Conservation (phyloP, 2,797 vertebrate species). For the Manis javanica region DNA sequence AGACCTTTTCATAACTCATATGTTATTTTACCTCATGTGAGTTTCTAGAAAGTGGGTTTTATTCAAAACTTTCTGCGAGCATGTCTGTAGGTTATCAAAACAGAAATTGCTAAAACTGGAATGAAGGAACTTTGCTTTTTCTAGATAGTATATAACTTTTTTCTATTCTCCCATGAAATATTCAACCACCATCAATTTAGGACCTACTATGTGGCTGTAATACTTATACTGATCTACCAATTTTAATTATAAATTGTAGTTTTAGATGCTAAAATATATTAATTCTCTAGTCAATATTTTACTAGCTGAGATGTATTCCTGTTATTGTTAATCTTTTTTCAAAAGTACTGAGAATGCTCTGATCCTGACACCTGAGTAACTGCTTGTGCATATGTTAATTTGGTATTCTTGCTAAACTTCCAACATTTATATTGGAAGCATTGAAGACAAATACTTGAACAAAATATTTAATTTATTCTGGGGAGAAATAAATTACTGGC, state of each 20-base stretch:
- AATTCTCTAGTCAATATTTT: slow-evolving; percentile 33
- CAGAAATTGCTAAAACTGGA: slow-evolving; percentile 46
- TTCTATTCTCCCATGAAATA: neutral
- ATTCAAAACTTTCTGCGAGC: slow-evolving; percentile 80
- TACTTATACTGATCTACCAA: neutral
- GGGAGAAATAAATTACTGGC: neutral
- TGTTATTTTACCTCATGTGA: slow-evolving; percentile 82
- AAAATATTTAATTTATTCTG: slow-evolving; percentile 29
- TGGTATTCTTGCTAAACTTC: neutral
- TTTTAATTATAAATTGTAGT: slow-evolving; percentile 45
- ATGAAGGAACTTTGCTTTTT: slow-evolving; percentile 34
- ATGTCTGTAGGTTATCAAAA: slow-evolving; percentile 76
- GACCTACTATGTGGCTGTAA: neutral
- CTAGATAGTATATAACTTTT: slow-evolving; percentile 39
- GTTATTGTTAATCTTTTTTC: neutral
- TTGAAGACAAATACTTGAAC: slow-evolving; percentile 19
- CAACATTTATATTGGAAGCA: slow-evolving; percentile 19
- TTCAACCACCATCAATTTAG: neutral
- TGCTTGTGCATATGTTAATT: neutral
- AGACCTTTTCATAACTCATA: slow-evolving; percentile 86
- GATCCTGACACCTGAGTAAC: neutral
- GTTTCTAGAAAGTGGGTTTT: slow-evolving; percentile 82
- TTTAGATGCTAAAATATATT: neutral
- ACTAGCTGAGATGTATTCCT: neutral
- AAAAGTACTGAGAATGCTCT: neutral